These are phyloP conservation scores for Andricus grossulariae DNA, from an alignment of 1,140 invertebrate genomes.

Conservation along the genomic window DNA sequence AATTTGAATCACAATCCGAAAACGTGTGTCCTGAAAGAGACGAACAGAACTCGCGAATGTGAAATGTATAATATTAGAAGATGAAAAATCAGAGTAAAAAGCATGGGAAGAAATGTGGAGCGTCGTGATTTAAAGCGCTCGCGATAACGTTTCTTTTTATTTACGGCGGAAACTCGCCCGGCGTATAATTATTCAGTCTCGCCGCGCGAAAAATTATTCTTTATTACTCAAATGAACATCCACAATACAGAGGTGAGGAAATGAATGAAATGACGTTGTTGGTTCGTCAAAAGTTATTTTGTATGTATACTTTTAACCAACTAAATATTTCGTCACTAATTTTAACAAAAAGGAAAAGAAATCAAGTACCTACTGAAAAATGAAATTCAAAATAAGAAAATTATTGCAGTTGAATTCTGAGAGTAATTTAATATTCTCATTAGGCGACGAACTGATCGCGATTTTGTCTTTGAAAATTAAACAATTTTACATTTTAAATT, in stretches of 20 bases:
- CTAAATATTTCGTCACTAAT: not conserved
- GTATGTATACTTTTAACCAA: not conserved
- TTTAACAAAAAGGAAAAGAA: no score
- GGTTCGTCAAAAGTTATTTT: not conserved
- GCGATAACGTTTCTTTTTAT: conserved; percentile 36
- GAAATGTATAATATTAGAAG: conserved; percentile 13
- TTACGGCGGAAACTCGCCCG: conserved; percentile 36
- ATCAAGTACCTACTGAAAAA: no score
- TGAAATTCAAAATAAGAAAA: no score
- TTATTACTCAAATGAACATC: conserved; percentile 39
- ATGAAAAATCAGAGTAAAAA: not conserved
- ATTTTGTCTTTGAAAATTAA: no score
- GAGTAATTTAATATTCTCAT: no score
- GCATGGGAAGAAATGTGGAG: not conserved
- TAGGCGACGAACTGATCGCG: no score
- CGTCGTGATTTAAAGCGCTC: conserved; percentile 16
- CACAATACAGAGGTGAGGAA: conserved; percentile 13
- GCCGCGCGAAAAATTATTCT: conserved; percentile 38
- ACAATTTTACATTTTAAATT: no score
- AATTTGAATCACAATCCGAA: not conserved
- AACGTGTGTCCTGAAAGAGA: not conserved
- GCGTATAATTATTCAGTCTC: conserved; percentile 37
- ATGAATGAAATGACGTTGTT: conserved; percentile 14
- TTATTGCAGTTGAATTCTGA: no score
- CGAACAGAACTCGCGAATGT: not conserved